Evolutionary conservation across 2,113 vertebrate species (phyloP).

Genomic region (Axis porcinus): DNA sequence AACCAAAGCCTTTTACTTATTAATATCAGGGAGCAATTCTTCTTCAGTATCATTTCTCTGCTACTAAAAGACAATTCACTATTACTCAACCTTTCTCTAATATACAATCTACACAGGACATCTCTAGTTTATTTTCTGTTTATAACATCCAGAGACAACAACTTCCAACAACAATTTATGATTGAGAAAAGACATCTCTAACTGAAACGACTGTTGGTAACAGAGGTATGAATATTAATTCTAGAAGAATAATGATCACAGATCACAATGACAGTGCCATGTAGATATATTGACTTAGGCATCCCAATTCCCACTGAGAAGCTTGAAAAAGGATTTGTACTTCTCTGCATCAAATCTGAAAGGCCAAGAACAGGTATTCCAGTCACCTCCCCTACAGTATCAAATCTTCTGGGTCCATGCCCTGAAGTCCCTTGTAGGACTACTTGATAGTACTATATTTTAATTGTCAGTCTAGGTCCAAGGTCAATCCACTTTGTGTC

Average conservation of each 20-base stretch:
- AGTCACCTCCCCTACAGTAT: not conserved
- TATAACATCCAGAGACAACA: not conserved
- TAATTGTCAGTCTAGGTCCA: not conserved
- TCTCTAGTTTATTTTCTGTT: not conserved
- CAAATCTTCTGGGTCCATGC: not conserved
- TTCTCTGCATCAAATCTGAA: not conserved
- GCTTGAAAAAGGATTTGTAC: not conserved
- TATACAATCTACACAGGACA: not conserved
- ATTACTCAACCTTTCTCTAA: not conserved
- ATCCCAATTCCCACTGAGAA: not conserved
- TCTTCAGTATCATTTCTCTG: conserved; percentile 12
- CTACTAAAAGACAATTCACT: not conserved
- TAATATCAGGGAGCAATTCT: not conserved
- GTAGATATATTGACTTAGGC: not conserved
- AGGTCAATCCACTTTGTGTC: not conserved
- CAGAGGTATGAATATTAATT: conserved; percentile 5
- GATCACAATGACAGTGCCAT: not conserved
- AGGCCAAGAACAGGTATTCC: not conserved
- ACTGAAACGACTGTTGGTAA: not conserved
- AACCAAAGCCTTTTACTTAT: conserved; percentile 10
- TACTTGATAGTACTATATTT: not conserved
- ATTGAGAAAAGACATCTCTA: not conserved
- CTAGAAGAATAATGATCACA: not conserved
- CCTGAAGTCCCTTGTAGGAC: not conserved
- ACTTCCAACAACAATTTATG: not conserved